A percentile compares a stretch with the other conserved stretches of the same genome.
Conservation (phyloP, 1,140 invertebrate genomes). For the Drosophila pectinifera region DNA sequence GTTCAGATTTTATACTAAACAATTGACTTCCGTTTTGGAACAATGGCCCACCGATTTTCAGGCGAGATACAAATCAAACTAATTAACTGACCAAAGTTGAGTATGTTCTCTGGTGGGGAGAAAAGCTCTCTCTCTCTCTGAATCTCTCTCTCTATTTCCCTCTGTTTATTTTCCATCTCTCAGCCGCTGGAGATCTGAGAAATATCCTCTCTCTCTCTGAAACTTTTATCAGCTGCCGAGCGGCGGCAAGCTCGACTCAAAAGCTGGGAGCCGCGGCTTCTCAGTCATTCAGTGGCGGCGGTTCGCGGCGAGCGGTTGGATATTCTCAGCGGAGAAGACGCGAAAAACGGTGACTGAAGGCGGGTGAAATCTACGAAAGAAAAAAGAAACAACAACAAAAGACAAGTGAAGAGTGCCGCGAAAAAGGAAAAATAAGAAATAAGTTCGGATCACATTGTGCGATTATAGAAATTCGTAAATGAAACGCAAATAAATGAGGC, state of each 20-base stretch:
- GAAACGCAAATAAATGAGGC: conserved; percentile 72
- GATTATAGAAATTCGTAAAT: conserved; percentile 53
- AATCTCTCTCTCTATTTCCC: background rate
- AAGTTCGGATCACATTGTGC: conserved; percentile 30
- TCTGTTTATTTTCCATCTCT: conserved; percentile 4
- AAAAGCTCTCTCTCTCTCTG: conserved; percentile 26
- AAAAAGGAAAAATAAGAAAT: conserved; percentile 58
- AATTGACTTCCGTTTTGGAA: conserved; percentile 56
- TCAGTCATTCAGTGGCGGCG: conserved; percentile 46
- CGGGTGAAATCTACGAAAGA: conserved; percentile 75
- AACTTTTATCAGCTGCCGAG: conserved; percentile 46
- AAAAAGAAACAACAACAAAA: conserved; percentile 29
- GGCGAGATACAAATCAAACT: conserved; percentile 39
- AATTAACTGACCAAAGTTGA: conserved; percentile 59
- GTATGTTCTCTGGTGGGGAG: background rate
- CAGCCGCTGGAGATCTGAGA: background rate
- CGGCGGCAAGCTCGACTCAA: conserved; percentile 65
- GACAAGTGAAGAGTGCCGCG: conserved; percentile 52
- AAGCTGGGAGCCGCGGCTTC: conserved; percentile 42
- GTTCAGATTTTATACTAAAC: conserved; percentile 16
- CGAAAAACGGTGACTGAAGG: conserved; percentile 31
- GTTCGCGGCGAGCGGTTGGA: conserved; percentile 60
- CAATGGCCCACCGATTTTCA: conserved; percentile 46
- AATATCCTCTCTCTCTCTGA: conserved; percentile 10
- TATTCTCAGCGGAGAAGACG: conserved; percentile 32